These are phyloP conservation scores for Podilymbus podiceps DNA, from an alignment of 2,113 vertebrate genomes.

Conservation along the genomic window DNA sequence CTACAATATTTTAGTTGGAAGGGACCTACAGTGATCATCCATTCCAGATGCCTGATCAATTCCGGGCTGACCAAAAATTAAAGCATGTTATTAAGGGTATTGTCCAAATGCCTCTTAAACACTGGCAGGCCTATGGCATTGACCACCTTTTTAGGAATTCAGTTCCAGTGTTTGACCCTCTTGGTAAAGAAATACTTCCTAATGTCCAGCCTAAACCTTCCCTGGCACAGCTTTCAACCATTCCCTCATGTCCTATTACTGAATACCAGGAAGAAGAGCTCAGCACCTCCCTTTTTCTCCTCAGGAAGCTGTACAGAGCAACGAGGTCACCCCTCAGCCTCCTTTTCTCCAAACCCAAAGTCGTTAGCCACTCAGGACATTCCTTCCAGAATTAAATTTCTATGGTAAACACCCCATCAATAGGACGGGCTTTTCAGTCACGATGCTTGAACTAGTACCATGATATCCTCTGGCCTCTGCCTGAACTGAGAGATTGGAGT, in stretches of 20 bases:
- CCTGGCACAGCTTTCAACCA: neutral
- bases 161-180: neutral
- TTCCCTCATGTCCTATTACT: fast-evolving
- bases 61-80: neutral
- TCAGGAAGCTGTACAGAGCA: neutral
- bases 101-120: neutral
- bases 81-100: neutral
- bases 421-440: neutral
- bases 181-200: neutral
- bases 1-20: neutral
- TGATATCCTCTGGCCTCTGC: neutral
- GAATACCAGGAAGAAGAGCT: neutral
- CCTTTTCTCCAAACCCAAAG: neutral
- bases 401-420: neutral
- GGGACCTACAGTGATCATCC: neutral
- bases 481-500: neutral
- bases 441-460: neutral
- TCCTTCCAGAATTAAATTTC: neutral
- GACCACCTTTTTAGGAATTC: neutral
- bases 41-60: neutral
- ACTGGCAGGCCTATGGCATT: neutral
- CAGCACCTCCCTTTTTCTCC: neutral
- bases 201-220: neutral
- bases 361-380: neutral
- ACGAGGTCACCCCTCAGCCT: neutral